A percentile compares a stretch with the other conserved stretches of the same genome.
These are phyloP conservation scores for Limnephilus rhombicus DNA, from an alignment of 2,888 invertebrate species.

Conservation along the genomic window DNA sequence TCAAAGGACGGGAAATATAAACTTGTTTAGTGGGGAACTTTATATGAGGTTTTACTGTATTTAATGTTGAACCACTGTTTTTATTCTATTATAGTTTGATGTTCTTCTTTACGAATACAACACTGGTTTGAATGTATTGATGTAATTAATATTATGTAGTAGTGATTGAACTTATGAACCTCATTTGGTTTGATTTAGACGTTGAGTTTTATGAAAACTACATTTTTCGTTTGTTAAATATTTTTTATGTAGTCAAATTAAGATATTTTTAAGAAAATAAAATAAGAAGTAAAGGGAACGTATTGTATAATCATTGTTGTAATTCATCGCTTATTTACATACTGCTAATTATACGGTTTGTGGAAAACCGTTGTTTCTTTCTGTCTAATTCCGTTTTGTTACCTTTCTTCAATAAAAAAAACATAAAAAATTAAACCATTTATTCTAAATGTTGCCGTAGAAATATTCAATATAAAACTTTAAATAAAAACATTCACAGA, in stretches of 20 bases:
- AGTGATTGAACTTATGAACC: neutral
- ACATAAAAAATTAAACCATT: constrained; percentile 41
- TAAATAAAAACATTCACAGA: constrained; percentile 31
- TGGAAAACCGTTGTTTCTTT: constrained; percentile 25
- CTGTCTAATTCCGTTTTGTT: neutral
- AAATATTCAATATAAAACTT: constrained; percentile 21
- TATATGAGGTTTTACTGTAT: too few relatives aligned
- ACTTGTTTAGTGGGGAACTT: too few relatives aligned
- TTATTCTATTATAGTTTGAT: too few relatives aligned
- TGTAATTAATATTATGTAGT: neutral
- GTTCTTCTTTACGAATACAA: too few relatives aligned
- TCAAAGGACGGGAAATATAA: too few relatives aligned
- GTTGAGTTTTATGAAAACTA: neutral
- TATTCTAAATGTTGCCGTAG: constrained; percentile 37
- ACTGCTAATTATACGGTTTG: constrained; percentile 42
- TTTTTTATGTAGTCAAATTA: constrained; percentile 20
- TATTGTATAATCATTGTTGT: constrained; percentile 16
- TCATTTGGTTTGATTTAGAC: neutral
- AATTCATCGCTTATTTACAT: constrained; percentile 22
- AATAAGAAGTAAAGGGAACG: neutral
- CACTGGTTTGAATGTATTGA: neutral
- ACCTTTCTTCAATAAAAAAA: constrained; percentile 20
- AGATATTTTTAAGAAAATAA: constrained; percentile 14
- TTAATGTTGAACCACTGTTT: too few relatives aligned
- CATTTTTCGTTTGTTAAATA: constrained; percentile 19